Evolutionary conservation across 2,113 vertebrate species (phyloP).

Genomic region (Caracal caracal): DNA sequence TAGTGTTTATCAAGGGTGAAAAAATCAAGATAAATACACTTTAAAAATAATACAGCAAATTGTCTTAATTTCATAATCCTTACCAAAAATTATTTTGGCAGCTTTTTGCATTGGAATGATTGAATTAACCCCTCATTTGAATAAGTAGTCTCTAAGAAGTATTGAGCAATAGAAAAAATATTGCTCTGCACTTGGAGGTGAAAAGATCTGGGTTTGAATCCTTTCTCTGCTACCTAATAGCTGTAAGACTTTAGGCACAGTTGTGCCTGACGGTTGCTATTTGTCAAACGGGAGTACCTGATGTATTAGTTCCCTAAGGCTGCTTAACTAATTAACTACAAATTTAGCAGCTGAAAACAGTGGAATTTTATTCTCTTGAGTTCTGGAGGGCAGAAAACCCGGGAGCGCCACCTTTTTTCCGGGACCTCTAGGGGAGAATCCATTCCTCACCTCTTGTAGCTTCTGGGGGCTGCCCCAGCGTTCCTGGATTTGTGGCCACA

Average conservation of each 20-base stretch:
- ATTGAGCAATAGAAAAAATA: not conserved
- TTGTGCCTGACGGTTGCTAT: not conserved
- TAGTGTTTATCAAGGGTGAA: not conserved
- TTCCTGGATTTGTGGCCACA: not conserved
- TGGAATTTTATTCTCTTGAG: not conserved
- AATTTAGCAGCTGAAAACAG: not conserved
- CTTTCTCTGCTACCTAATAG: not conserved
- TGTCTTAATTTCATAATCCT: slow-evolving; percentile 19
- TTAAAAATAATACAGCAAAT: not conserved
- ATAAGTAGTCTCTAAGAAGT: not conserved
- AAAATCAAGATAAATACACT: not conserved
- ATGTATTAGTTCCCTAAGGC: not conserved
- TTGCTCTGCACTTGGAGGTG: not conserved
- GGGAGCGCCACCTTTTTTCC: not conserved
- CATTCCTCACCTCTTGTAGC: not conserved
- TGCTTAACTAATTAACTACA: not conserved
- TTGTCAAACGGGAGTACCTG: not conserved
- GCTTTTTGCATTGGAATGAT: not conserved
- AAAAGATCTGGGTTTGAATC: not conserved
- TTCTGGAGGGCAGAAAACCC: not conserved
- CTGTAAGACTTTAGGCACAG: not conserved
- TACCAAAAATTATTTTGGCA: not conserved
- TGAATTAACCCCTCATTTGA: not conserved
- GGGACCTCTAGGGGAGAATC: not conserved
- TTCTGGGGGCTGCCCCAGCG: not conserved